Percentiles rank a stretch among this genome's conserved stretches.
These are phyloP conservation scores for Amphipoea oculea DNA, from an alignment of 2,888 invertebrate genomes.

Conservation along the genomic window DNA sequence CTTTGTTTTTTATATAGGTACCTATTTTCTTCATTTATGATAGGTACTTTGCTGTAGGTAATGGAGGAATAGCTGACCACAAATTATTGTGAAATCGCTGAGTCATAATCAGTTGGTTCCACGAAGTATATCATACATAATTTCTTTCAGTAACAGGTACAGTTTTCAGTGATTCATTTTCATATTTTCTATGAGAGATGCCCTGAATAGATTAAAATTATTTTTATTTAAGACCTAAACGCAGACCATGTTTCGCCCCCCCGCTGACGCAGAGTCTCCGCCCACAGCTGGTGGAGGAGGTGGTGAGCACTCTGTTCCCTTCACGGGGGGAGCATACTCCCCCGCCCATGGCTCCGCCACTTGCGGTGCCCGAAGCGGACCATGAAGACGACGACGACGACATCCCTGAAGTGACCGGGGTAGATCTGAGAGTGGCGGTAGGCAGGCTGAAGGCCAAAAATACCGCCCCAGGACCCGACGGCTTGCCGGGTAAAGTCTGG, in stretches of 20 bases:
- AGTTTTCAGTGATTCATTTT: slow-evolving; percentile 22
- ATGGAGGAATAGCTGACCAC: slow-evolving; percentile 14
- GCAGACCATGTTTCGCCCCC: neutral
- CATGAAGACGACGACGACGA: no score
- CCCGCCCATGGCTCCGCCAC: no score
- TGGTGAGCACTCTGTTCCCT: no score
- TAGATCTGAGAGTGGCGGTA: no score
- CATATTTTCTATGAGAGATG: slow-evolving; percentile 11
- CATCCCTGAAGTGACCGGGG: no score
- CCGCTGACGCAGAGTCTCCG: no score
- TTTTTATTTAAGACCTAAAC: neutral
- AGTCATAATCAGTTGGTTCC: slow-evolving; percentile 28
- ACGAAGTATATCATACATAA: neutral
- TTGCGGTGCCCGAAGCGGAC: no score
- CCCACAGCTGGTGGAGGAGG: no score
- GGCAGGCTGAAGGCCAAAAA: no score
- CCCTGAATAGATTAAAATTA: neutral
- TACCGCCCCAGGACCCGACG: no score
- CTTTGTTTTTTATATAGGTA: neutral
- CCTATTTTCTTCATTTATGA: neutral
- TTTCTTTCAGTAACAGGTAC: neutral
- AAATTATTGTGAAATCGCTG: slow-evolving; percentile 26
- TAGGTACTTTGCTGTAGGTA: neutral
- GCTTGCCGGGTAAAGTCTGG: no score
- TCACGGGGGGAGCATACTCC: no score